Evolutionary conservation across 2,797 vertebrate species (phyloP).

Genomic region (Dermochelys coriacea): DNA sequence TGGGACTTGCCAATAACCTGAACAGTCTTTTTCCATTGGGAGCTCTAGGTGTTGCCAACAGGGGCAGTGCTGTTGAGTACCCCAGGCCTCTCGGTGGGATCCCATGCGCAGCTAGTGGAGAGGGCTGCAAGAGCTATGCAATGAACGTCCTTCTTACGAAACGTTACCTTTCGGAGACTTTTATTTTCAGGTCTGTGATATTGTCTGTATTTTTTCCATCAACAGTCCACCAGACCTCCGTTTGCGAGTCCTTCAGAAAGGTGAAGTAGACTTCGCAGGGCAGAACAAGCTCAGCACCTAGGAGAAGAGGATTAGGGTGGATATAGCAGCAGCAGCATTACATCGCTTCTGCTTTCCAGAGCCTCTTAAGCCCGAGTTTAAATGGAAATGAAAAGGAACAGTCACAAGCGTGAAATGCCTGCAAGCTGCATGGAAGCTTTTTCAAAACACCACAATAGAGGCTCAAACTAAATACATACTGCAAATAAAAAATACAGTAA

Average conservation of each 20-base stretch:
- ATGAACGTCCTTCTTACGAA: background rate
- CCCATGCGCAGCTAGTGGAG: background rate
- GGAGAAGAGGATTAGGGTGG: background rate
- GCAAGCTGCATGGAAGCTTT: background rate
- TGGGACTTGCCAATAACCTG: background rate
- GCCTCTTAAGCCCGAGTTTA: background rate
- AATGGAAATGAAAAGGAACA: background rate
- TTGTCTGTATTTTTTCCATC: slow-evolving; percentile 82
- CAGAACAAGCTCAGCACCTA: slow-evolving; percentile 81
- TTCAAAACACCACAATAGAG: background rate
- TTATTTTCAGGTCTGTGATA: slow-evolving; percentile 63
- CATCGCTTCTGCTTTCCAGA: background rate
- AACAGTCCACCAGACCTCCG: slow-evolving; percentile 84
- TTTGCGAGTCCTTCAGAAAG: slow-evolving; percentile 79
- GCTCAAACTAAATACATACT: background rate
- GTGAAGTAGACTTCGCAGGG: slow-evolving; percentile 80
- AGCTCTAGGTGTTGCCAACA: background rate
- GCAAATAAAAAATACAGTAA: background rate
- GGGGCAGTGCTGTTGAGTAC: background rate
- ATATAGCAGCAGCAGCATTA: background rate
- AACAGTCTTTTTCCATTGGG: background rate
- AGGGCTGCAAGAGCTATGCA: background rate
- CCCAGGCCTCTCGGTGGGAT: background rate
- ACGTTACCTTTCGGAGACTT: slow-evolving; percentile 77
- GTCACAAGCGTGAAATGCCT: background rate